phyloP scores from a whole-genome alignment of 2,888 invertebrate species.

The Phyllotreta striolata region DNA sequence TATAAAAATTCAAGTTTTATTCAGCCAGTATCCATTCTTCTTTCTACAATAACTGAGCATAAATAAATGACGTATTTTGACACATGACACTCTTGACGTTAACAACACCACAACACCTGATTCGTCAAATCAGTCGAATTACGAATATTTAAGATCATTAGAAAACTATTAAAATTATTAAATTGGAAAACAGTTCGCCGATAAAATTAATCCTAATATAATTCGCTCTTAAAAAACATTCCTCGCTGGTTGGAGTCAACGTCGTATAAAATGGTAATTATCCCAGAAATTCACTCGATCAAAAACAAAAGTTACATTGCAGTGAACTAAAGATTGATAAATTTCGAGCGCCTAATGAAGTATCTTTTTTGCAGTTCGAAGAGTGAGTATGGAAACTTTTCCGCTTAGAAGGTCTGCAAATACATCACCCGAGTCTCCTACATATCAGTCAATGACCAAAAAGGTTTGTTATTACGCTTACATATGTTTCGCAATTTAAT shows the following conservation, averaged over 20 bases:
- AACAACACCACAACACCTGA: constrained; percentile 7
- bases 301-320: not conserved
- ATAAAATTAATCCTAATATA: no score
- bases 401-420: constrained; percentile 69
- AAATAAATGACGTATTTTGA: no score
- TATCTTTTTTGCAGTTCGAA: constrained; percentile 48
- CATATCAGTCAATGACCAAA: constrained; percentile 69
- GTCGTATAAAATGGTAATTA: constrained; percentile 17
- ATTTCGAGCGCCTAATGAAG: constrained; percentile 13
- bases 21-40: not conserved
- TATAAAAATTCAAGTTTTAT: not conserved
- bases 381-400: constrained; percentile 72
- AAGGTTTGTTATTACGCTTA: constrained; percentile 60
- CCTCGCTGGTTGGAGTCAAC: not conserved
- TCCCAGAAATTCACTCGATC: no score
- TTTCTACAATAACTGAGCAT: no score
- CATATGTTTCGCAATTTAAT: not conserved
- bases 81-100: constrained; percentile 1
- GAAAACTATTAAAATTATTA: no score
- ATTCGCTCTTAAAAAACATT: not conserved
- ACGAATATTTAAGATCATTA: no score
- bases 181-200: no score
- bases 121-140: not conserved
- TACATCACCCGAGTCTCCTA: constrained; percentile 64
- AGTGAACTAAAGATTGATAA: constrained; percentile 19